Percentiles rank a stretch among this genome's conserved stretches.
Conservation (phyloP, 1,140 invertebrate species). For the Solen grandis region DNA sequence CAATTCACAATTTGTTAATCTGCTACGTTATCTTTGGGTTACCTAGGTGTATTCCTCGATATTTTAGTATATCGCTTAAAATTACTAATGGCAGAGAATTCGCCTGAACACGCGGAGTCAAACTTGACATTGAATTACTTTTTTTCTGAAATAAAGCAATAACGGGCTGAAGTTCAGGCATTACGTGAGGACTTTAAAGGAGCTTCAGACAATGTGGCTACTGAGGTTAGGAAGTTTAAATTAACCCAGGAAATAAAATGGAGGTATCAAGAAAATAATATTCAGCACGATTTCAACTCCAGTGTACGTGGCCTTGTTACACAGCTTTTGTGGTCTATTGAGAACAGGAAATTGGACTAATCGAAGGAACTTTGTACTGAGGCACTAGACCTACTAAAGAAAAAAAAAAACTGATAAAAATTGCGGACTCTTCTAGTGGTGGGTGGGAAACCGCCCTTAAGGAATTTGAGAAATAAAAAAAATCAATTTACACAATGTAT, state of each 20-base stretch:
- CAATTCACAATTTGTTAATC: not conserved
- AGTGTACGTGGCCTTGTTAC: not conserved
- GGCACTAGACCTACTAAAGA: not conserved
- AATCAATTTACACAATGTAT: too few species aligned
- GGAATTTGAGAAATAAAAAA: too few species aligned
- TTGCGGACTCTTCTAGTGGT: conserved; percentile 3
- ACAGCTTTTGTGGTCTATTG: not conserved
- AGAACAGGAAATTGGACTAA: not conserved
- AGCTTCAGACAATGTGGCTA: not conserved
- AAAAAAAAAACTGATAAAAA: conserved; percentile 11
- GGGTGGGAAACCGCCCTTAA: conserved; percentile 5
- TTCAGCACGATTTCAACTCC: not conserved
- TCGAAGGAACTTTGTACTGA: conserved; percentile 3
- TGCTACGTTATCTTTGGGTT: not conserved
- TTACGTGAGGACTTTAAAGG: not conserved
- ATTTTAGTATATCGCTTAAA: not conserved
- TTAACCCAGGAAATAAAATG: not conserved
- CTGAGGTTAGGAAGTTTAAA: not conserved
- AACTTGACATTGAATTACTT: not conserved
- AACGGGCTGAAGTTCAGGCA: not conserved
- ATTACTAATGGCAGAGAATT: not conserved
- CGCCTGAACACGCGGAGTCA: not conserved
- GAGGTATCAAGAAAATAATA: conserved; percentile 1
- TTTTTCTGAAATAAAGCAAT: not conserved
- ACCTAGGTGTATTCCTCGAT: not conserved